These are phyloP conservation scores for Ditylenchus weischeri DNA, from an alignment of 2,888 invertebrate species.

Conservation along the genomic window DNA sequence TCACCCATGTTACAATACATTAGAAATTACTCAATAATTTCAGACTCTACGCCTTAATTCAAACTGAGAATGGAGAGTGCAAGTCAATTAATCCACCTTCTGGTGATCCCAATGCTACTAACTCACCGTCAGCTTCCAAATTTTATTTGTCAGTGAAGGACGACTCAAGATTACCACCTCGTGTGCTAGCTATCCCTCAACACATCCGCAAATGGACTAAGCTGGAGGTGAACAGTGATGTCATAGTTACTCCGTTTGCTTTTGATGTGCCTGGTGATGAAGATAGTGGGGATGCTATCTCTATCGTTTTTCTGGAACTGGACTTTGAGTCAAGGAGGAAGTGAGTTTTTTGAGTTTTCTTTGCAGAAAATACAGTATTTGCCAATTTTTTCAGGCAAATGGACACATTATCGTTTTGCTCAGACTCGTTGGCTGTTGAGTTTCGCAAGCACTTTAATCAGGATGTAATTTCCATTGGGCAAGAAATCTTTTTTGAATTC, in stretches of 20 bases:
- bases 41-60: too few relatives aligned
- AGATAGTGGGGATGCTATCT: not conserved
- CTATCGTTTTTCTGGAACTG: not conserved
- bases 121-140: too few relatives aligned
- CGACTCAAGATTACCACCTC: not conserved
- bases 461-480: not conserved
- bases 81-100: too few relatives aligned
- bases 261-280: not conserved
- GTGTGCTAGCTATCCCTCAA: not conserved
- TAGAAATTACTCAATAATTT: too few relatives aligned
- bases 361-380: too few relatives aligned
- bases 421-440: not conserved
- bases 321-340: not conserved
- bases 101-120: too few relatives aligned
- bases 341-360: not conserved
- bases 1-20: too few relatives aligned
- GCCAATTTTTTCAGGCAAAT: not conserved
- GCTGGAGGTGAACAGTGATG: not conserved
- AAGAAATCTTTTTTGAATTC: slow-evolving; percentile 6
- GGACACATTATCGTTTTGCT: not conserved
- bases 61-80: too few relatives aligned
- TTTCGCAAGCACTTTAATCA: not conserved
- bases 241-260: not conserved
- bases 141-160: not conserved
- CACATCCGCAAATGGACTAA: not conserved